Evolutionary conservation across 2,888 invertebrate species (phyloP).

Genomic region (Trichopoda pennipes): DNA sequence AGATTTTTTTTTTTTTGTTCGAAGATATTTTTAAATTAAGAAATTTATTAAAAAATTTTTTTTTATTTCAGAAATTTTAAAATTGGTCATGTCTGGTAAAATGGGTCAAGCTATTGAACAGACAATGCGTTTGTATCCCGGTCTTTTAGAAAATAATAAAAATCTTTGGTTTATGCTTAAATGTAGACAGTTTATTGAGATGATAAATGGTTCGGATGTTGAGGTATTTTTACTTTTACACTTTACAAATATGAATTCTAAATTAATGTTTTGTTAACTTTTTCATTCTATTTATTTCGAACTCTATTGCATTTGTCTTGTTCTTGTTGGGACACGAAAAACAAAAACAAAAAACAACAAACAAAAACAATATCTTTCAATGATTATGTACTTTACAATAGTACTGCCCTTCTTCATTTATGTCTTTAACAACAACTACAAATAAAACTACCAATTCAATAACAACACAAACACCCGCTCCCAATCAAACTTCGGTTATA

Average conservation of each 20-base stretch:
- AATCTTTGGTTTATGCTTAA: slow-evolving; percentile 97
- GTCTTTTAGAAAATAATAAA: slow-evolving; percentile 93
- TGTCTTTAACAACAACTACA: slow-evolving; percentile 73
- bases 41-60: slow-evolving; percentile 57
- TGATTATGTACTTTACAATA: slow-evolving; percentile 69
- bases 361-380: slow-evolving; percentile 3
- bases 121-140: slow-evolving; percentile 94
- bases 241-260: slow-evolving; percentile 45
- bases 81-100: slow-evolving; percentile 93
- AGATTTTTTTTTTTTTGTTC: slow-evolving; percentile 66
- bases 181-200: slow-evolving; percentile 99
- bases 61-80: slow-evolving; percentile 89
- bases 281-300: slow-evolving; percentile 23
- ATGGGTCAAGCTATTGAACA: slow-evolving; percentile 97
- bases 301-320: slow-evolving; percentile 37
- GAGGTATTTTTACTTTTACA: slow-evolving; percentile 82
- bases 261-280: slow-evolving; percentile 57
- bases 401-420: slow-evolving; percentile 72
- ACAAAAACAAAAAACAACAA: too few relatives aligned
- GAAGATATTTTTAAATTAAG: background rate
- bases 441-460: slow-evolving; percentile 71
- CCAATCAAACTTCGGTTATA: slow-evolving; percentile 89
- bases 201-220: slow-evolving; percentile 95
- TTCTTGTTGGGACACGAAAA: slow-evolving; percentile 10
- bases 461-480: slow-evolving; percentile 75